phyloP scores from a whole-genome alignment of 2,888 invertebrate genomes.

The Cyclophora punctaria region DNA sequence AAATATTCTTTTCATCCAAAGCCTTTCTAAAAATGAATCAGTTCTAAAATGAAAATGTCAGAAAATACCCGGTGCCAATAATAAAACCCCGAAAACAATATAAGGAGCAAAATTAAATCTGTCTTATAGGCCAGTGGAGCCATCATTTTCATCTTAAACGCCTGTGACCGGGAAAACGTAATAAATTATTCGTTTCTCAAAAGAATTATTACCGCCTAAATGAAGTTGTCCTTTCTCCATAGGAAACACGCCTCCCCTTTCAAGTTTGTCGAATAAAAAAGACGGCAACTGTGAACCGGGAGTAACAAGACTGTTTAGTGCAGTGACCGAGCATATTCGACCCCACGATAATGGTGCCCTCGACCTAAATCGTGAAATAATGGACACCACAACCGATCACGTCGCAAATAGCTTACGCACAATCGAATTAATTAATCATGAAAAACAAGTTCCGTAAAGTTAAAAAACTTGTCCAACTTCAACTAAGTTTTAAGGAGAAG shows the following conservation, averaged over 20 bases:
- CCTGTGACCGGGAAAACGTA: constrained; percentile 20
- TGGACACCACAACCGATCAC: constrained; percentile 56
- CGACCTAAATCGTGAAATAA: constrained; percentile 63
- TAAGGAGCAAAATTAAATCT: constrained; percentile 18
- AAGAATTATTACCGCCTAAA: constrained; percentile 34
- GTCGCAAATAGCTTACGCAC: constrained; percentile 61
- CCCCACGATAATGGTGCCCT: constrained; percentile 44
- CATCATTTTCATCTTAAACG: constrained; percentile 19
- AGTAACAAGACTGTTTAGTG: constrained; percentile 57
- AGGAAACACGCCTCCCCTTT: constrained; percentile 42
- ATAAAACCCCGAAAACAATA: constrained; percentile 12
- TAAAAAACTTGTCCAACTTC: constrained; percentile 64
- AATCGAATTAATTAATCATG: constrained; percentile 74
- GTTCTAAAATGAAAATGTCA: neutral
- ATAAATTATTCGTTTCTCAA: constrained; percentile 23
- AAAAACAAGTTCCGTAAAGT: constrained; percentile 55
- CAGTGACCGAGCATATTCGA: constrained; percentile 61
- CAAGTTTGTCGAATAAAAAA: constrained; percentile 38
- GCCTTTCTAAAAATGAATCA: no score
- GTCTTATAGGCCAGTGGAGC: constrained; percentile 18
- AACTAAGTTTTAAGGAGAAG: constrained; percentile 68
- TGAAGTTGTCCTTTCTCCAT: constrained; percentile 39
- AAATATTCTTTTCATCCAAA: no score
- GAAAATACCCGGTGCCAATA: no score
- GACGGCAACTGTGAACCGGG: constrained; percentile 40